Percentiles rank a stretch among this genome's conserved stretches.
Evolutionary conservation across 1,140 invertebrate species (phyloP).

Genomic region (Drosophila micromelanica): DNA sequence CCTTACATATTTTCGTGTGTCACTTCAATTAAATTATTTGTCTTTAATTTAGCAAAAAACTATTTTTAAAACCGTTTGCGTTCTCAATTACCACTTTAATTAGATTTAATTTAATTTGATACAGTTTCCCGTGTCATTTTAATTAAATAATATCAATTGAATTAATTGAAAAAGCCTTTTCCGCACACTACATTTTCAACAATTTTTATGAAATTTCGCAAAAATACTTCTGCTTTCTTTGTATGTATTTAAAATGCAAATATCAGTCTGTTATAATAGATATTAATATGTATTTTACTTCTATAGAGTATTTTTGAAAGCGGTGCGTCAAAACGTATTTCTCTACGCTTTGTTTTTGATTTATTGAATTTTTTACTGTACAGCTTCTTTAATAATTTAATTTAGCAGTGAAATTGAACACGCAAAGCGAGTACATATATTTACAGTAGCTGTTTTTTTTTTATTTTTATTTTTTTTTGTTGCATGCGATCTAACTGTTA

Average conservation of each 20-base stretch:
- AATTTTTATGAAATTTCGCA: too few relatives aligned
- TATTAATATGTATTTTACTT: not conserved
- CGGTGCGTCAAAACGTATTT: not conserved
- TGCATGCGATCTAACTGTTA: constrained; percentile 67
- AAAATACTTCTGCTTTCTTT: not conserved
- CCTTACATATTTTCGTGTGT: too few relatives aligned
- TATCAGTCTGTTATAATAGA: not conserved
- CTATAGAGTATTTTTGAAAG: constrained; percentile 32
- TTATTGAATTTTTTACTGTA: not conserved
- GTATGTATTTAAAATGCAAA: not conserved
- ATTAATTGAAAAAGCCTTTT: too few relatives aligned
- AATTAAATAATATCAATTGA: too few relatives aligned
- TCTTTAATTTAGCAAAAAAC: too few relatives aligned
- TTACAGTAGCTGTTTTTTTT: constrained; percentile 26
- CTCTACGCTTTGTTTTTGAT: not conserved
- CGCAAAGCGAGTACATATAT: constrained; percentile 40
- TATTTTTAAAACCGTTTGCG: too few relatives aligned
- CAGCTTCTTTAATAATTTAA: constrained; percentile 74
- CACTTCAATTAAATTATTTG: too few relatives aligned
- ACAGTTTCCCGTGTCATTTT: too few relatives aligned
- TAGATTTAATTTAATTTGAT: too few relatives aligned
- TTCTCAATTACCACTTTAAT: too few relatives aligned
- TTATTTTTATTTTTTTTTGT: constrained; percentile 3
- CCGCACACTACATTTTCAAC: too few relatives aligned
- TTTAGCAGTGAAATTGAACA: constrained; percentile 53